Evolutionary conservation across 1,140 invertebrate genomes (phyloP).

Genomic region (Littorina saxatilis): DNA sequence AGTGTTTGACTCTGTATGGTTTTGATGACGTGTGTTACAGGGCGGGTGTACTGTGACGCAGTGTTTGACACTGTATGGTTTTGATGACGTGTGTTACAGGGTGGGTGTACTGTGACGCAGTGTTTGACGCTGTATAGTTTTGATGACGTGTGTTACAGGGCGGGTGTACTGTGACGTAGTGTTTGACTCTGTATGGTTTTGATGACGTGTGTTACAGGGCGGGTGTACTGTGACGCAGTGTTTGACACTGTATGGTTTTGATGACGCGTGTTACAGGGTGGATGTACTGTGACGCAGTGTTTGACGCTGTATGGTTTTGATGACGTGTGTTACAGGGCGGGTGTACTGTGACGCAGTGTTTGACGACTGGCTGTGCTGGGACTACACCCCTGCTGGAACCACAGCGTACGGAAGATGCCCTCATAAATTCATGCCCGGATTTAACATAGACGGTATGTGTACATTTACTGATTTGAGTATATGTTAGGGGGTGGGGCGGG

Average conservation of each 20-base stretch:
- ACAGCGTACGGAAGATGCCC: constrained; percentile 47
- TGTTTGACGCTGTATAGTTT: too few species aligned
- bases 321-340: constrained; percentile 29
- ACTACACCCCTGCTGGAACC: constrained; percentile 47
- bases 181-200: constrained; percentile 54
- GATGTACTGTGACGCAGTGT: constrained; percentile 35
- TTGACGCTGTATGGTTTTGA: constrained; percentile 38
- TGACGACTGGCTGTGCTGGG: constrained; percentile 56
- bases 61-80: too few species aligned
- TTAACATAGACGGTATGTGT: constrained; percentile 49
- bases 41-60: constrained; percentile 31
- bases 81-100: constrained; percentile 38
- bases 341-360: constrained; percentile 56
- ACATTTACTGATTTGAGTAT: background rate
- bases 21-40: background rate
- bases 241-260: constrained; percentile 56
- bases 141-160: constrained; percentile 35
- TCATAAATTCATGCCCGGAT: constrained; percentile 43
- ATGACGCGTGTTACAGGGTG: background rate
- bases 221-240: constrained; percentile 14
- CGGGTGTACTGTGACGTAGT: constrained; percentile 49
- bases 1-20: too few species aligned
- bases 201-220: constrained; percentile 18
- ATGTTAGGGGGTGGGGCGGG: background rate
- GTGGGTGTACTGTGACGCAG: constrained; percentile 47